Evolutionary conservation across 2,113 vertebrate species (phyloP).

Genomic region (Laticauda laticaudata): DNA sequence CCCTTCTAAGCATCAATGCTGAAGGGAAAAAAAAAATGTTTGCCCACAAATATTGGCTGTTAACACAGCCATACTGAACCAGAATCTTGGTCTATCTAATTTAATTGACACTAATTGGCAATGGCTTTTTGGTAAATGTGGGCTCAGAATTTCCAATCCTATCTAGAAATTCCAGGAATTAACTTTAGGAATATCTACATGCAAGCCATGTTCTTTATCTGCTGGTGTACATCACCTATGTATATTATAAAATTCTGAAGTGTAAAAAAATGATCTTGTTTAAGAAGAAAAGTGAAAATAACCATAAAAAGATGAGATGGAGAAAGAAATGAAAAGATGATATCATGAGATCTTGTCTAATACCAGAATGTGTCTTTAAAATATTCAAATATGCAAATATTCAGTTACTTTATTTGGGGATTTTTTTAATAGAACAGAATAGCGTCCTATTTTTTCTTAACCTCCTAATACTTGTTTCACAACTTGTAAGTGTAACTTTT

Average conservation of each 20-base stretch:
- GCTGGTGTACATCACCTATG: neutral
- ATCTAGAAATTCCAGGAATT: neutral
- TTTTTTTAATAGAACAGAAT: neutral
- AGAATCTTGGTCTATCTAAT: neutral
- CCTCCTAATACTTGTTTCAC: slow-evolving; percentile 50
- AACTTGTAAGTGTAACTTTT: slow-evolving; percentile 45
- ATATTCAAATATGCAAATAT: neutral
- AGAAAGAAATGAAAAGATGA: neutral
- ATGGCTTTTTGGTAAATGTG: neutral
- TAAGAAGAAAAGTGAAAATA: neutral
- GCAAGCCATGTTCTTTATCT: neutral
- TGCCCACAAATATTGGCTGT: neutral
- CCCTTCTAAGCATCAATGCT: neutral
- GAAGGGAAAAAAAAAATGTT: neutral
- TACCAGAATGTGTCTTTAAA: neutral
- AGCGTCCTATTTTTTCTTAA: slow-evolving; percentile 39
- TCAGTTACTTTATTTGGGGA: neutral
- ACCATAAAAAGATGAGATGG: neutral
- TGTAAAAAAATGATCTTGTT: neutral
- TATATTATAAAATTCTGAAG: neutral
- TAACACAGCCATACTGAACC: neutral
- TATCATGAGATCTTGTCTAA: neutral
- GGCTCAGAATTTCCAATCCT: neutral
- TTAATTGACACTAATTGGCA: neutral
- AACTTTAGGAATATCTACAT: neutral